These are phyloP conservation scores for Takifugu bimaculatus DNA, from an alignment of 2,113 vertebrate genomes.

Conservation along the genomic window DNA sequence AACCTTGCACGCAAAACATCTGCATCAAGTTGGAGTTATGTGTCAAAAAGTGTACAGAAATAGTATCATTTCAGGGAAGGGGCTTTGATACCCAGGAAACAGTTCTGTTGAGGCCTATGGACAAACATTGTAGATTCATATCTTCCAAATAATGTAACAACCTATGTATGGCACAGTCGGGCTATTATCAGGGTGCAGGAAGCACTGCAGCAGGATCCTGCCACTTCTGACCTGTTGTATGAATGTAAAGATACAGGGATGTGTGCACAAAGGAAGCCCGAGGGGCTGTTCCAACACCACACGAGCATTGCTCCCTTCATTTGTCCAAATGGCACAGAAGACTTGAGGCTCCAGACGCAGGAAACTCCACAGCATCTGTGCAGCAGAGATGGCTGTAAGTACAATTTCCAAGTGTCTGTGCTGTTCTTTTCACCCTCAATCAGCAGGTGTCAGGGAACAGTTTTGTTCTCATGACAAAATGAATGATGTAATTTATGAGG, in stretches of 20 bases:
- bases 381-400: constrained; percentile 10
- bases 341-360: constrained; percentile 7
- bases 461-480: constrained; percentile 32
- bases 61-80: not conserved
- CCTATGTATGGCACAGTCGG: not conserved
- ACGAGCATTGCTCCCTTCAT: constrained; percentile 13
- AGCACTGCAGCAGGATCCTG: not conserved
- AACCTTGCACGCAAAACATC: constrained; percentile 2
- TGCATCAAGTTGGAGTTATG: not conserved
- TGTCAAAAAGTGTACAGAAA: not conserved
- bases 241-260: not conserved
- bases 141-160: not conserved
- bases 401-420: constrained; percentile 21
- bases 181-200: not conserved
- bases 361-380: constrained; percentile 3
- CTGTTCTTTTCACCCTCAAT: constrained; percentile 15
- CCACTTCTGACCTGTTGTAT: not conserved
- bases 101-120: no score
- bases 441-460: constrained; percentile 11
- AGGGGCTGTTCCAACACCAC: constrained; percentile 1
- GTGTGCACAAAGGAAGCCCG: constrained; percentile 4
- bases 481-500: constrained; percentile 24
- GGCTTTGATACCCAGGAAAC: not conserved
- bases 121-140: not conserved
- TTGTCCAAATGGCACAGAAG: constrained; percentile 9